phyloP scores from a whole-genome alignment of 2,888 invertebrate genomes.

The Idaea aversata region DNA sequence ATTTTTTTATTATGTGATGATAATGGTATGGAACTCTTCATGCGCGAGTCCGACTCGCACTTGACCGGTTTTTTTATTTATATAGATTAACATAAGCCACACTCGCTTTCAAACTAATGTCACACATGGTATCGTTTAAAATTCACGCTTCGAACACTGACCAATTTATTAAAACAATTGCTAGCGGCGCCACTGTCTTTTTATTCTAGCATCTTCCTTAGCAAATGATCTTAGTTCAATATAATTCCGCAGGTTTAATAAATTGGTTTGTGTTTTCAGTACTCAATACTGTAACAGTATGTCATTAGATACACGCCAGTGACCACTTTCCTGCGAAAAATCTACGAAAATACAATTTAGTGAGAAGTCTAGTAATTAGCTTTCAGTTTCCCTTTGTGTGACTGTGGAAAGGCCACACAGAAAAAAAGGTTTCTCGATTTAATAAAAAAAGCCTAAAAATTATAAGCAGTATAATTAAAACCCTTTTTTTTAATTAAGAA shows the following conservation, averaged over 20 bases:
- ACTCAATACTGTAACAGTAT: neutral
- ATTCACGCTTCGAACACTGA: neutral
- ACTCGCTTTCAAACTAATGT: neutral
- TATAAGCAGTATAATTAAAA: too few relatives aligned
- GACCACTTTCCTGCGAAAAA: conserved; percentile 16
- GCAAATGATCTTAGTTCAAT: neutral
- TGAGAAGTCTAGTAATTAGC: neutral
- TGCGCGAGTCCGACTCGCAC: too few relatives aligned
- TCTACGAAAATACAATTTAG: neutral
- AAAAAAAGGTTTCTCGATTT: too few relatives aligned
- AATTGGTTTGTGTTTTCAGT: neutral
- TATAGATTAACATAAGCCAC: too few relatives aligned
- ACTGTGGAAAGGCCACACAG: too few relatives aligned
- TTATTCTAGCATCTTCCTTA: neutral
- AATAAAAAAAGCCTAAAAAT: too few relatives aligned
- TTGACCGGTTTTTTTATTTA: too few relatives aligned
- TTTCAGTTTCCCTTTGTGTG: neutral
- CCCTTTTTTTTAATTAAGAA: too few relatives aligned
- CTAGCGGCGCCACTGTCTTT: neutral
- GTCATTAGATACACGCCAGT: conserved; percentile 34
- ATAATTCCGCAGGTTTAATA: neutral
- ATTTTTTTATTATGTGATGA: too few relatives aligned
- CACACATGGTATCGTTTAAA: neutral
- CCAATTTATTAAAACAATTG: neutral
- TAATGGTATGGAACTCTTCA: too few relatives aligned